Conservation (phyloP, 2,113 vertebrate genomes). For the Catharus fuscescens region DNA sequence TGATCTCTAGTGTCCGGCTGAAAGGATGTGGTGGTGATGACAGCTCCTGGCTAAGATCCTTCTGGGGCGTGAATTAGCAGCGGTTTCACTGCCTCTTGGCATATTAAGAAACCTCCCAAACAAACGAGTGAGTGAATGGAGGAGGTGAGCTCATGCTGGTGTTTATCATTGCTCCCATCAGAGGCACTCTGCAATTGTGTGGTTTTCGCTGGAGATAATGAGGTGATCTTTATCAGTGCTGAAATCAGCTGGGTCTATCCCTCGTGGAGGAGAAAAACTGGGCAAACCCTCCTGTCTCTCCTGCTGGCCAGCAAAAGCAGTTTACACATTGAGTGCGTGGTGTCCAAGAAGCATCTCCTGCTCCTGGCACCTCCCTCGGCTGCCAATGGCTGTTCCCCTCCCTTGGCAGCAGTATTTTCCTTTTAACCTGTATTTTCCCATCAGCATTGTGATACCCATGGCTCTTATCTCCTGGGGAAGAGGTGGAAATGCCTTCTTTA, state of each 20-base stretch:
- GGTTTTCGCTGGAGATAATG: neutral
- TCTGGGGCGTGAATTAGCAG: neutral
- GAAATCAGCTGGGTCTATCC: neutral
- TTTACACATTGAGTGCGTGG: neutral
- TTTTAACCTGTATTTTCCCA: neutral
- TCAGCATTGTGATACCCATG: accelerated
- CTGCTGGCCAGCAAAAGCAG: constrained; percentile 49
- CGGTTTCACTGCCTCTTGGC: neutral
- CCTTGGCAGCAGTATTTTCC: neutral
- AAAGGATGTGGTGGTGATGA: neutral
- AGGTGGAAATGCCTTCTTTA: neutral
- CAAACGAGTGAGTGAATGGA: neutral
- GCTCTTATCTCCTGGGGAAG: neutral
- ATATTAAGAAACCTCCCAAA: neutral
- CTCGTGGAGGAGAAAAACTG: constrained; percentile 31
- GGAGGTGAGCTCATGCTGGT: neutral
- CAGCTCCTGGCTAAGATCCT: neutral
- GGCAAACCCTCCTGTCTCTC: neutral
- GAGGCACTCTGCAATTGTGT: neutral
- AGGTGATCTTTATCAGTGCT: neutral
- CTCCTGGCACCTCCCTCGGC: neutral
- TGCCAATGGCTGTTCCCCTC: neutral
- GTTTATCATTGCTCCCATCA: neutral
- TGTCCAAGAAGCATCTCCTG: neutral
- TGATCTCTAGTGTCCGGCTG: neutral